These are phyloP conservation scores for Campaea margaritaria DNA, from an alignment of 2,888 invertebrate species.

Conservation along the genomic window DNA sequence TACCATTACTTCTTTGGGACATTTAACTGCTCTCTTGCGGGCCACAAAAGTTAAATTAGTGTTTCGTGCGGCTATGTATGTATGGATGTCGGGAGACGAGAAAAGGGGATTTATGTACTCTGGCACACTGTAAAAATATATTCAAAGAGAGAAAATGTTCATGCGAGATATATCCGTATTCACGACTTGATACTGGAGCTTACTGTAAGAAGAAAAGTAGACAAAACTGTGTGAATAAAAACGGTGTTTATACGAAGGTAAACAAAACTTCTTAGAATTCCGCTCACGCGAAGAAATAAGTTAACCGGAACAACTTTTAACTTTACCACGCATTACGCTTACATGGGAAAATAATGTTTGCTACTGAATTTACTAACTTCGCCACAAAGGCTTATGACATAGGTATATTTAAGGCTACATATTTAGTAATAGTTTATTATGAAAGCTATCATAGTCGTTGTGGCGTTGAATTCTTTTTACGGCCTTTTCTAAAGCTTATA, in stretches of 20 bases:
- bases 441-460: no score
- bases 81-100: slow-evolving; percentile 53
- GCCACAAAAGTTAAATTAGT: slow-evolving; percentile 67
- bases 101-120: slow-evolving; percentile 57
- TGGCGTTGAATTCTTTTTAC: no score
- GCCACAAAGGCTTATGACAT: background rate
- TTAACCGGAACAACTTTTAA: slow-evolving; percentile 28
- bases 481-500: background rate
- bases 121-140: slow-evolving; percentile 57
- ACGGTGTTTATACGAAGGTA: slow-evolving; percentile 34
- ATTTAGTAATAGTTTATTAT: no score
- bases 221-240: slow-evolving; percentile 45
- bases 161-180: slow-evolving; percentile 54
- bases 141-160: slow-evolving; percentile 54
- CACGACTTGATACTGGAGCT: slow-evolving; percentile 43
- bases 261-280: slow-evolving; percentile 41
- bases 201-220: slow-evolving; percentile 41
- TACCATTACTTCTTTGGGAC: slow-evolving; percentile 56
- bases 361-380: background rate
- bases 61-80: slow-evolving; percentile 54
- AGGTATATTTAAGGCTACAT: no score
- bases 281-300: slow-evolving; percentile 43
- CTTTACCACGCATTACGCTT: slow-evolving; percentile 11
- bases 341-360: background rate
- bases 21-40: slow-evolving; percentile 61